Base-by-base conservation (phyloP, 2,888 invertebrate species). In the Yponomeuta plumbellus region DNA sequence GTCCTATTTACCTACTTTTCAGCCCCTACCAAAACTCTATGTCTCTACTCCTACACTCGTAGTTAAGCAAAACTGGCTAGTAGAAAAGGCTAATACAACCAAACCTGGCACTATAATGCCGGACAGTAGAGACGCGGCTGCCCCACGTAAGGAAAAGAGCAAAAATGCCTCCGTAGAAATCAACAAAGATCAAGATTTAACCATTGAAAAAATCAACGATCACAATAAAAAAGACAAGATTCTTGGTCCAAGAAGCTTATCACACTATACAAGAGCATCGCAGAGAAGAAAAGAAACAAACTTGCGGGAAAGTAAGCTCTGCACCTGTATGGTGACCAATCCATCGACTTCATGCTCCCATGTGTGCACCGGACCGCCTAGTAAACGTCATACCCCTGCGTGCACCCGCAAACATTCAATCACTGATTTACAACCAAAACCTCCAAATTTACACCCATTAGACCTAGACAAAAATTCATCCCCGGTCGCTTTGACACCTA, bases 51-150 rank as follows among this genome's bases (percentile, higher is more conserved):
- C 83, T 0, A 84, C 80, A 65, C 70, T 83, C 21, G 81, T 83
- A 71, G 66, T 81, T 10, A 81, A 82, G 69, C 80, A 82, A 69
- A 83, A 78, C 70, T 85, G 88, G 87, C 81, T 83, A 1, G 73
- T 77, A 1, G 74, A 6, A 20, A 57, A 78, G 40, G 77, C 81
- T 66, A 66, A 76, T 23, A 68, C 76, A 67, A 73, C 74, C 40
- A 71, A 71, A 67, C 44, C 21, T 17, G 17, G 17, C 44, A 52
- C 13, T 17, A 5, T 34, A 34, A 34, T 52, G 44, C 17, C 44
- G 0, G 44, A 44, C 44, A 44, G 2, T 44, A 44, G 1, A 13
- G 44, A 44, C 8, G 11, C 44, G 44, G 8, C 2, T 44, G 13
- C 44, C 13, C 2, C 44, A 11, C 2, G 8, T 44, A 10, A 44